A percentile compares a stretch with the other conserved stretches of the same genome.
These are phyloP conservation scores for Calidris pygmaea DNA, from an alignment of 2,113 vertebrate species.

Conservation along the genomic window DNA sequence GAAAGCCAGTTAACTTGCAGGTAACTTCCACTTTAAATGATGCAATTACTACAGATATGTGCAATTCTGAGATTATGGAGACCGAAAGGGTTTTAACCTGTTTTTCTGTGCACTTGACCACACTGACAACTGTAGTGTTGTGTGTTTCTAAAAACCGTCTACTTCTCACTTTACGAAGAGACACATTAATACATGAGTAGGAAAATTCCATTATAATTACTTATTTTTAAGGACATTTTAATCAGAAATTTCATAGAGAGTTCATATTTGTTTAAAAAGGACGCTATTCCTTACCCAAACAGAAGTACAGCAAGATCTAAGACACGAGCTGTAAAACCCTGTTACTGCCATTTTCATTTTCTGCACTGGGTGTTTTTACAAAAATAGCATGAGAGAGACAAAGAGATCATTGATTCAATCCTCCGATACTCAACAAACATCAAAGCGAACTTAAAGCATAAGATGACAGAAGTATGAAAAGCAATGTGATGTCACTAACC, in stretches of 20 bases:
- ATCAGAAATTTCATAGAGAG: neutral
- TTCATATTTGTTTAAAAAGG: neutral
- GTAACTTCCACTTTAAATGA: neutral
- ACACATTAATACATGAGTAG: neutral
- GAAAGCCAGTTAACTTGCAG: neutral
- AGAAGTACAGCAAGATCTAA: neutral
- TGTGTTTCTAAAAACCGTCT: neutral
- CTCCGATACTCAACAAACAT: constrained; percentile 69
- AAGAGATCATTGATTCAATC: constrained; percentile 85
- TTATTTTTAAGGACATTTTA: neutral
- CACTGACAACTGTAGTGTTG: neutral
- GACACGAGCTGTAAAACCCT: neutral
- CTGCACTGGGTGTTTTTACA: neutral
- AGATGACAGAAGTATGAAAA: constrained; percentile 79
- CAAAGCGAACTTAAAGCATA: constrained; percentile 81
- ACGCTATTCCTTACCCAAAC: neutral
- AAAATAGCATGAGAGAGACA: neutral
- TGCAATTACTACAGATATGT: neutral
- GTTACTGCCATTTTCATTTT: neutral
- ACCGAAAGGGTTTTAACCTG: neutral
- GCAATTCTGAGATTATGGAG: neutral
- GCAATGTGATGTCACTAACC: constrained; percentile 80
- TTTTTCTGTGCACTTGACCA: neutral
- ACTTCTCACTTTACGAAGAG: neutral
- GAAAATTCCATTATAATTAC: neutral